phyloP scores from a whole-genome alignment of 92 coral and sea anemone genomes.

The Porites cylindrica region DNA sequence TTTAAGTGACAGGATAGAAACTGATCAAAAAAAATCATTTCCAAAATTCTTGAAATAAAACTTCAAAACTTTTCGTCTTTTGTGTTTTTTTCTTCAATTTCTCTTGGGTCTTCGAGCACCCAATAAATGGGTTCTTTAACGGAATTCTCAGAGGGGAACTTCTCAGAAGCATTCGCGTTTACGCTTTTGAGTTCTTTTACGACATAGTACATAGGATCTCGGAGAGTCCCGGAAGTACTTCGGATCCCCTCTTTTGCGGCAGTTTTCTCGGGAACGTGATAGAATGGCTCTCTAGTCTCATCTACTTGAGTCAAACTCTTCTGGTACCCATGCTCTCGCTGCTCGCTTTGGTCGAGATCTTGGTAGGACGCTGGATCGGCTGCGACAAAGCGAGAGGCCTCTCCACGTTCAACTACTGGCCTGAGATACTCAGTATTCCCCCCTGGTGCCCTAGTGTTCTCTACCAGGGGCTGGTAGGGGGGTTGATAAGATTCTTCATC shows the following conservation, averaged over 20 bases:
- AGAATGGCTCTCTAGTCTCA: slow-evolving; percentile 1
- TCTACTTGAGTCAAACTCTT: not conserved
- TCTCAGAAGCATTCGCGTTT: not conserved
- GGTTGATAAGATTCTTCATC: slow-evolving; percentile 2
- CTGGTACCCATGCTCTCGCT: not conserved
- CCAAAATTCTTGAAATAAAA: not conserved
- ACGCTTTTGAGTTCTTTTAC: not conserved
- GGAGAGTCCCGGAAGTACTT: not conserved
- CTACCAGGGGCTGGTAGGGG: slow-evolving; percentile 28
- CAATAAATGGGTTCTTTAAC: not conserved
- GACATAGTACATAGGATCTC: slow-evolving; percentile 1
- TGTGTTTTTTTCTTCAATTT: not conserved
- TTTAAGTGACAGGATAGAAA: no score
- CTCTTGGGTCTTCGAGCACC: not conserved
- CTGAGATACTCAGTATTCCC: not conserved
- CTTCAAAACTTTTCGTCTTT: not conserved
- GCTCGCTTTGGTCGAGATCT: slow-evolving; percentile 5
- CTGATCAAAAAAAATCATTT: no score
- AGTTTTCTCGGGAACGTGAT: slow-evolving; percentile 23
- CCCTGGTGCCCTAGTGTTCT: slow-evolving; percentile 9
- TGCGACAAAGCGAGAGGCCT: not conserved
- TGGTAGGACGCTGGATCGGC: not conserved
- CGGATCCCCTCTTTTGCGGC: not conserved
- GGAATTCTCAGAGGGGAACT: not conserved
- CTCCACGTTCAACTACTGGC: not conserved